Evolutionary conservation across 1,140 invertebrate species (phyloP), one percentile per base, ranked within the genome.

Genomic region (Drosophila sturtevanti): DNA sequence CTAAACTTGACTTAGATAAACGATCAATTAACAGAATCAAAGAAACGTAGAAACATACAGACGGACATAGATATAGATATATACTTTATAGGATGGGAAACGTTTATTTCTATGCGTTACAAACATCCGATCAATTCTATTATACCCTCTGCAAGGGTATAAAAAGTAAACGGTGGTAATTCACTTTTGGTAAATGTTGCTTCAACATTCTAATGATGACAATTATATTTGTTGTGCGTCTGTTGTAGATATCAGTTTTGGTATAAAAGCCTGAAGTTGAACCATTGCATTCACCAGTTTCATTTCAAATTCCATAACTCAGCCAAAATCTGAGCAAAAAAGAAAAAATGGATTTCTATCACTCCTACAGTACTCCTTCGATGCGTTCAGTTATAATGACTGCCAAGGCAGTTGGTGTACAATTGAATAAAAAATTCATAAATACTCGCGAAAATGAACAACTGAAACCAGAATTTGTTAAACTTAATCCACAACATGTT

Each of bases 371-470:
- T 48, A 48, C 41, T 9, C 41, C 41, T 4, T 6, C 41, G 16
- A 9, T 21, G 16, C 41, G 41, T 48, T 48, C 41, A 16, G 41
- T 48, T 48, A 10, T 48, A 21, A 48, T 48, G 41, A 48, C 41
- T 9, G 92, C 91, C 14, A 92, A 92, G 63, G 85, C 85, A 9
- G 59, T 94, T 0, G 93, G 92, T 4, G 34, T 94, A 2, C 86
- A 93, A 24, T 64, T 93, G 2, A 89, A 91, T 38, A 66, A 76
- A 51, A 77, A 68, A 78, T 79, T 94, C 4, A 90, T 94, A 0
- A 93, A 96, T 79, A 80, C 96, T 0, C 76, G 93, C 60, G 91
- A 92, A 1, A 93, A 93, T 0, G 95, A 96, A 54, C 94, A 96
- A 54, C 80, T 94, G 34, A 95, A 93, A 54, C 94, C 95, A 3